Evolutionary conservation across 2,113 vertebrate genomes (phyloP).

Genomic region (Alethe diademata): DNA sequence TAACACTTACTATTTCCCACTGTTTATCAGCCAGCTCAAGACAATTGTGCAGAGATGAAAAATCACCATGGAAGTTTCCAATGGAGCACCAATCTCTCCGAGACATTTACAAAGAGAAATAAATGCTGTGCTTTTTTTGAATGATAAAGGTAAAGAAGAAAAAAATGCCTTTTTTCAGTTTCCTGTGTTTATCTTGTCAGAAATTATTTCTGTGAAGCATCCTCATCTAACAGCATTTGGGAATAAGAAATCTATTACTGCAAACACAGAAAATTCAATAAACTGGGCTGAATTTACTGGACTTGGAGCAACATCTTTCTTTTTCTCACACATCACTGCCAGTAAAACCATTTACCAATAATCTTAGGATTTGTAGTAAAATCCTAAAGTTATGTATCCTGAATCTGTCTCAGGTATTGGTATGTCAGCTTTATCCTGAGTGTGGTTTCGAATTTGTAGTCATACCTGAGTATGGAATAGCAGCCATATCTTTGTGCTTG

Average conservation of each 20-base stretch:
- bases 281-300: neutral
- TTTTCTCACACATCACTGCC: neutral
- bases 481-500: neutral
- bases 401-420: neutral
- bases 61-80: neutral
- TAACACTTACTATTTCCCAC: neutral
- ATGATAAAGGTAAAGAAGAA: neutral
- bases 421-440: neutral
- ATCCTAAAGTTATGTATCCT: neutral
- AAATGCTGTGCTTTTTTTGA: neutral
- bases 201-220: neutral
- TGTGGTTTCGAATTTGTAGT: neutral
- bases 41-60: neutral
- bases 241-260: neutral
- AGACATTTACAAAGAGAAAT: neutral
- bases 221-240: neutral
- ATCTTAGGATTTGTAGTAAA: neutral
- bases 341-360: neutral
- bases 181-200: neutral
- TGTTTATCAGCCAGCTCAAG: neutral
- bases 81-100: neutral
- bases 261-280: neutral
- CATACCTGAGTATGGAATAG: neutral
- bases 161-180: neutral
- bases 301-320: neutral